Conservation (phyloP, 2,888 invertebrate genomes). For the Agrotis ipsilon region DNA sequence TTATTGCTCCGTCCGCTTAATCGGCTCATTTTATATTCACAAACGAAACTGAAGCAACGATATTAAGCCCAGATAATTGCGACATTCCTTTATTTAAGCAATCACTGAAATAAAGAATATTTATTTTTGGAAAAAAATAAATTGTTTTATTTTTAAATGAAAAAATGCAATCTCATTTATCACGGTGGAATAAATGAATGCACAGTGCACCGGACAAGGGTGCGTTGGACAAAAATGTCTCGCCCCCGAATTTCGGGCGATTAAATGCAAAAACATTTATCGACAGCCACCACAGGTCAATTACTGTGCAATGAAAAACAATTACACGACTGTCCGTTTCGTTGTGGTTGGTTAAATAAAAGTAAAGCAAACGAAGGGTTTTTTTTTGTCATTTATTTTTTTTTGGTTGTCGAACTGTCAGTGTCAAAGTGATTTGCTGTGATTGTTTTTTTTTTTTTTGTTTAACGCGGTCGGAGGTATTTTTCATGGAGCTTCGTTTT, state of each 20-base stretch:
- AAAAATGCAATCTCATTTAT: conserved; percentile 69
- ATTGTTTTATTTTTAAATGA: conserved; percentile 50
- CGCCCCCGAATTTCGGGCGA: conserved; percentile 68
- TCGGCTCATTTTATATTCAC: conserved; percentile 51
- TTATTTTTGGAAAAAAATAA: conserved; percentile 55
- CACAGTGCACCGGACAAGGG: conserved; percentile 50
- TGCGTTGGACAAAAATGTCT: conserved; percentile 64
- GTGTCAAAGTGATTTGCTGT: conserved; percentile 56
- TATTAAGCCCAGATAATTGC: conserved; percentile 50
- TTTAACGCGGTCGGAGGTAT: neutral
- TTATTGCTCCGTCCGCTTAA: conserved; percentile 26
- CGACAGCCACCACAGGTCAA: conserved; percentile 85
- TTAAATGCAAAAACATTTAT: conserved; percentile 83
- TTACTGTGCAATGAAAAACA: conserved; percentile 87
- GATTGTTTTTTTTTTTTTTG: conserved; percentile 30
- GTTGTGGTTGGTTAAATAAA: conserved; percentile 78
- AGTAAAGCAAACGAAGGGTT: conserved; percentile 53
- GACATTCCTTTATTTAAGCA: conserved; percentile 38
- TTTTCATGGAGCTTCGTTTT: neutral
- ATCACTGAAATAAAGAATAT: conserved; percentile 34
- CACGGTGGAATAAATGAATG: conserved; percentile 67
- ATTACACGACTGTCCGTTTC: conserved; percentile 82
- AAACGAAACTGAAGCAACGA: conserved; percentile 26
- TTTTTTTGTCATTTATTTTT: conserved; percentile 52
- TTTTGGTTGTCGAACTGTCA: conserved; percentile 50